Conservation (phyloP, 2,797 vertebrate genomes). For the Calcarius lapponicus region DNA sequence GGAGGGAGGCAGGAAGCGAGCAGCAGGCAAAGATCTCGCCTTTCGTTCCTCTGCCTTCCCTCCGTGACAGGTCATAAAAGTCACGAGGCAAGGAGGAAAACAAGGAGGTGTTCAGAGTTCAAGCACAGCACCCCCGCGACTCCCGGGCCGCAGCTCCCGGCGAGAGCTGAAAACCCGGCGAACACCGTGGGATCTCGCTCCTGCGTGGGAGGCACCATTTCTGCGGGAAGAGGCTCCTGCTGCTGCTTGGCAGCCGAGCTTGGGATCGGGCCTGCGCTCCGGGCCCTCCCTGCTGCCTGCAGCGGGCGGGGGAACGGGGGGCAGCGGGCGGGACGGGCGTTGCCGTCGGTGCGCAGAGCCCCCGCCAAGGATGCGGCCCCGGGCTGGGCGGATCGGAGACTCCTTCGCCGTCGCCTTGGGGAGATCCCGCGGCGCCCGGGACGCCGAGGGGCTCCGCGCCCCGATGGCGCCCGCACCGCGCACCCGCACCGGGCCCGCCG, state of each 20-base stretch:
- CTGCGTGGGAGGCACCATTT: constrained; percentile 15
- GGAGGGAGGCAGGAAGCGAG: not conserved
- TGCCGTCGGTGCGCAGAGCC: not conserved
- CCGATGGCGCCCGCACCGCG: not conserved
- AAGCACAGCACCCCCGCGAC: not conserved
- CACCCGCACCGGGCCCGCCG: not conserved
- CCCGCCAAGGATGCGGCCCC: not conserved
- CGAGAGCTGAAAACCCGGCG: not conserved
- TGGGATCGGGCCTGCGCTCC: not conserved
- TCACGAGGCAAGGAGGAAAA: constrained; percentile 29
- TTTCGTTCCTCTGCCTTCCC: not conserved
- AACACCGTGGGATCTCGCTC: not conserved
- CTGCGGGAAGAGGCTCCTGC: not conserved
- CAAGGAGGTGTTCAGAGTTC: constrained; percentile 46
- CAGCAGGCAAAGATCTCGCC: not conserved
- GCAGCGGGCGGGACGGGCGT: not conserved
- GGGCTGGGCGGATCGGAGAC: not conserved
- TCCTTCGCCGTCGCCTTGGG: not conserved
- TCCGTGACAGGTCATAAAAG: constrained; percentile 39
- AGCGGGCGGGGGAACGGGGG: not conserved
- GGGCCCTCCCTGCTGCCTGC: not conserved
- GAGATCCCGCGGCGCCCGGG: not conserved
- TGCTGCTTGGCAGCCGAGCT: not conserved
- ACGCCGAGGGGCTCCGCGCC: not conserved
- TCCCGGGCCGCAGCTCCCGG: not conserved